Evolutionary conservation across 2,797 vertebrate genomes (phyloP).

Genomic region (Uromys caudimaculatus): DNA sequence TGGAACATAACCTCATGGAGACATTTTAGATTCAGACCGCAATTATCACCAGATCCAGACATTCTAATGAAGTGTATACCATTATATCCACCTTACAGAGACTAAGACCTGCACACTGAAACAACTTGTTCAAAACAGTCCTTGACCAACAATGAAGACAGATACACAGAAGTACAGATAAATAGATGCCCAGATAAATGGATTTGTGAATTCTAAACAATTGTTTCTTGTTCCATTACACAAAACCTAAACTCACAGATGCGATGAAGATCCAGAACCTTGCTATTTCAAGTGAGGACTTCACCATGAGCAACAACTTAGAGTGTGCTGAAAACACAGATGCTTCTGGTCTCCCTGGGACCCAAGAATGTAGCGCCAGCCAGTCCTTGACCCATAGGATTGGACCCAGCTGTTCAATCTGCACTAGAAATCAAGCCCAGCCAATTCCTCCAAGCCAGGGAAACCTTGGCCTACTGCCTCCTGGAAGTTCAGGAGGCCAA

Average conservation of each 20-base stretch:
- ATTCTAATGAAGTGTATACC: background rate
- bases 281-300: background rate
- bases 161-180: background rate
- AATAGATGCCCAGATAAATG: background rate
- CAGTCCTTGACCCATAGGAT: background rate
- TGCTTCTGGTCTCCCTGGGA: constrained; percentile 25
- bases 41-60: background rate
- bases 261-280: background rate
- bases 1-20: background rate
- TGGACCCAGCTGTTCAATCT: constrained; percentile 63
- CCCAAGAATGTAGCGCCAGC: background rate
- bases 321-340: background rate
- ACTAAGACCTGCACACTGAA: constrained; percentile 41
- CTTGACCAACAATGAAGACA: background rate
- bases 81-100: constrained; percentile 12
- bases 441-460: constrained; percentile 45
- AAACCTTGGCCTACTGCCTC: constrained; percentile 54
- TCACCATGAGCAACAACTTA: background rate
- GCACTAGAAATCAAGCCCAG: constrained; percentile 31
- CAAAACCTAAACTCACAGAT: constrained; percentile 37
- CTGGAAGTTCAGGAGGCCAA: constrained; percentile 61
- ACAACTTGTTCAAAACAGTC: background rate
- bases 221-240: constrained; percentile 1
- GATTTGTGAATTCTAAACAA: constrained; percentile 12
- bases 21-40: background rate